phyloP scores from a whole-genome alignment of 2,888 invertebrate genomes.

The Habrosyne pyritoides region DNA sequence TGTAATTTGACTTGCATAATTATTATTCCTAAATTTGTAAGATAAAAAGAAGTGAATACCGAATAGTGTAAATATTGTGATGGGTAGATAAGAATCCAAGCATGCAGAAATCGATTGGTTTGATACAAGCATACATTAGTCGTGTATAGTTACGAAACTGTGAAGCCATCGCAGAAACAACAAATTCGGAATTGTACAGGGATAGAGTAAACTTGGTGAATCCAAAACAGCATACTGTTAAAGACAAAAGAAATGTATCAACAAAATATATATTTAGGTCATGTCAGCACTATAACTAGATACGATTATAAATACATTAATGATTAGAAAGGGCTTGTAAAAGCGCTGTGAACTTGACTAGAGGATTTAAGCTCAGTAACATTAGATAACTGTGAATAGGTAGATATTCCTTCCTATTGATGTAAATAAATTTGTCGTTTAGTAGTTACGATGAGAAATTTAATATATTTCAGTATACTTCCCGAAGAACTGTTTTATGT shows the following conservation, averaged over 20 bases:
- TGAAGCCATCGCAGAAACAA: constrained; percentile 36
- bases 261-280: constrained; percentile 45
- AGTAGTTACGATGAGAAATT: constrained; percentile 69
- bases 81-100: constrained; percentile 46
- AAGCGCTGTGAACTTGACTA: constrained; percentile 69
- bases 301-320: constrained; percentile 39
- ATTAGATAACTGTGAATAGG: constrained; percentile 68
- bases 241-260: constrained; percentile 48
- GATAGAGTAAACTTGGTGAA: constrained; percentile 66
- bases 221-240: constrained; percentile 44
- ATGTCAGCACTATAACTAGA: constrained; percentile 47
- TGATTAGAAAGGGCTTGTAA: constrained; percentile 60
- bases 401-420: constrained; percentile 63
- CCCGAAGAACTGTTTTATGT: constrained; percentile 81
- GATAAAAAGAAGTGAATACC: constrained; percentile 40
- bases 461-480: constrained; percentile 79
- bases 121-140: not conserved
- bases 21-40: constrained; percentile 66
- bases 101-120: not conserved
- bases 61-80: constrained; percentile 61
- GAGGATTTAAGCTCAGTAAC: constrained; percentile 68
- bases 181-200: constrained; percentile 84
- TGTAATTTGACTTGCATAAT: constrained; percentile 69
- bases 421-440: constrained; percentile 73
- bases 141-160: not conserved